Percentiles rank a stretch among this genome's conserved stretches.
These are phyloP conservation scores for Phyllostomus hastatus DNA, from an alignment of 2,113 vertebrate species.

Conservation along the genomic window DNA sequence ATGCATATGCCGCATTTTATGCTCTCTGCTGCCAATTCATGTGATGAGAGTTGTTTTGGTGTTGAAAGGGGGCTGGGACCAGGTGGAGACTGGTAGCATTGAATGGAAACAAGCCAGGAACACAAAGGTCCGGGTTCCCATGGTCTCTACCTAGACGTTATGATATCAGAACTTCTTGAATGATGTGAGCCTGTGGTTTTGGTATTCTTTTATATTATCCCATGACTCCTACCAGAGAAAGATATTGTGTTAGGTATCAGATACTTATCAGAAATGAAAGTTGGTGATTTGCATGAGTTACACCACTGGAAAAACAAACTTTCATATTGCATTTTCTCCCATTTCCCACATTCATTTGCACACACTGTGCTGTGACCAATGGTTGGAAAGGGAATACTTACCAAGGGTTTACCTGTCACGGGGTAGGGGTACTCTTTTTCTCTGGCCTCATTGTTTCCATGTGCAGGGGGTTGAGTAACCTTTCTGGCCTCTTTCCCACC, in stretches of 20 bases:
- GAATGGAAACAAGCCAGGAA: not conserved
- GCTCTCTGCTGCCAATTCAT: not conserved
- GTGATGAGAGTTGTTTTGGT: not conserved
- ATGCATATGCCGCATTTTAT: not conserved
- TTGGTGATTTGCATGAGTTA: not conserved
- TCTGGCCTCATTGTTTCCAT: not conserved
- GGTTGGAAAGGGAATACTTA: not conserved
- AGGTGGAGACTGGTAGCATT: not conserved
- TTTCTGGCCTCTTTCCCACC: not conserved
- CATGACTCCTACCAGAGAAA: not conserved
- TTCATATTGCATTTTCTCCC: not conserved
- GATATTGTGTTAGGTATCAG: not conserved
- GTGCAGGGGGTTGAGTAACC: not conserved
- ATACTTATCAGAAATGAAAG: not conserved
- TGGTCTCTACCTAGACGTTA: not conserved
- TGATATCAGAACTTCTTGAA: not conserved
- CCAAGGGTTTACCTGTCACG: not conserved
- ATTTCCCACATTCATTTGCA: not conserved
- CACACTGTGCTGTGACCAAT: not conserved
- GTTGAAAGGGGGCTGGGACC: not conserved
- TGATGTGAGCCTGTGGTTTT: not conserved
- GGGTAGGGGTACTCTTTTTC: not conserved
- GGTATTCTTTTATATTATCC: constrained; percentile 11
- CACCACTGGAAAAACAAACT: not conserved
- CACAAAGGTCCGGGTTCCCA: not conserved